A percentile compares a stretch with the other conserved stretches of the same genome.
These are phyloP conservation scores for Aphodius sticticus DNA, from an alignment of 2,888 invertebrate species.

Conservation along the genomic window DNA sequence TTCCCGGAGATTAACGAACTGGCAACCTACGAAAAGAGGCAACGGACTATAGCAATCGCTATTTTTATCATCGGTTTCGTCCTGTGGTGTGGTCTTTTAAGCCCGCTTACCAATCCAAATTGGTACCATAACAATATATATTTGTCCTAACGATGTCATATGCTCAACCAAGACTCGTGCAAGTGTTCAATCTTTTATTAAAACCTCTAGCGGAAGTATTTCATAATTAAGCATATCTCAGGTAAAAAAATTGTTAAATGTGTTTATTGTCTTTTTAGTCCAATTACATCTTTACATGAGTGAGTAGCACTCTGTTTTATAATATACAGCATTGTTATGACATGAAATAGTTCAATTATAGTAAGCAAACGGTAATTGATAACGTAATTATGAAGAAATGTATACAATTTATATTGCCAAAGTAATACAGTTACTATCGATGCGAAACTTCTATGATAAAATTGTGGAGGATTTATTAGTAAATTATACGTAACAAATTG, in stretches of 20 bases:
- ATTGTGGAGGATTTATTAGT: not conserved
- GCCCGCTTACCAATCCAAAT: slow-evolving; percentile 75
- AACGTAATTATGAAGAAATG: not conserved
- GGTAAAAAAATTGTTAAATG: not conserved
- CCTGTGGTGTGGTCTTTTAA: slow-evolving; percentile 79
- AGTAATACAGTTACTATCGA: not conserved
- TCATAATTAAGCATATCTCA: not conserved
- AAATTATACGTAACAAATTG: not conserved
- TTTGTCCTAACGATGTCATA: slow-evolving; percentile 14
- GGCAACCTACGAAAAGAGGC: slow-evolving; percentile 63
- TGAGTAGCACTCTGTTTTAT: no score
- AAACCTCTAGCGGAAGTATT: not conserved
- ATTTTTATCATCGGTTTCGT: slow-evolving; percentile 80
- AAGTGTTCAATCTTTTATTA: not conserved
- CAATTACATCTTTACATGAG: not conserved
- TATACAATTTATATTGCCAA: not conserved
- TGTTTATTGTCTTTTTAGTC: not conserved
- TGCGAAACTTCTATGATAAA: no score
- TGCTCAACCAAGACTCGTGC: slow-evolving; percentile 8
- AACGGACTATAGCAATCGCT: slow-evolving; percentile 69
- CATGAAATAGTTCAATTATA: not conserved
- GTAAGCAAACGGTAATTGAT: not conserved
- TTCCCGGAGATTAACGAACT: slow-evolving; percentile 87
- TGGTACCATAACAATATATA: slow-evolving; percentile 52
- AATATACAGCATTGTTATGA: not conserved